phyloP scores from a whole-genome alignment of 2,888 invertebrate genomes.

The Drepanosiphum platanoidis region DNA sequence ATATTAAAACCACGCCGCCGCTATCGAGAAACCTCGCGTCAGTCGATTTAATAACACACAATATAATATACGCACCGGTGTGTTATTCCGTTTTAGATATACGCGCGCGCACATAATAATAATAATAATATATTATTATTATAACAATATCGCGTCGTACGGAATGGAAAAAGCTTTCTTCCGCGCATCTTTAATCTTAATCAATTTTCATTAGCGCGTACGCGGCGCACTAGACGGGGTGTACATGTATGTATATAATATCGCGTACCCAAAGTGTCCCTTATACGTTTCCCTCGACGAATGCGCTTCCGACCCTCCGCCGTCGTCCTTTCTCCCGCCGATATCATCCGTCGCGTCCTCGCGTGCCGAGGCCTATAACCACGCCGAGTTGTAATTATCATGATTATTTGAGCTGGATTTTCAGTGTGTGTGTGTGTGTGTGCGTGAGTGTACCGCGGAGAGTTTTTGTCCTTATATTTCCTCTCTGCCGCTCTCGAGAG shows the following conservation, averaged over 20 bases:
- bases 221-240: not conserved
- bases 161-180: slow-evolving; percentile 40
- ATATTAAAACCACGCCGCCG: slow-evolving; percentile 37
- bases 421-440: too few relatives aligned
- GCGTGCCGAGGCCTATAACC: slow-evolving; percentile 8
- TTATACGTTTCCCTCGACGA: slow-evolving; percentile 7
- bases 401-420: slow-evolving; percentile 52
- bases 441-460: too few relatives aligned
- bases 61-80: not conserved
- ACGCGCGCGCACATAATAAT: not conserved
- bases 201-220: slow-evolving; percentile 51
- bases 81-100: slow-evolving; percentile 33
- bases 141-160: too few relatives aligned
- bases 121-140: not conserved
- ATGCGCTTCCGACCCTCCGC: not conserved
- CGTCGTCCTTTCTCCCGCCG: not conserved
- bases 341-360: slow-evolving; percentile 20
- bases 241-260: too few relatives aligned
- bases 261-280: slow-evolving; percentile 40
- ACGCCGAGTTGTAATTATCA: slow-evolving; percentile 51
- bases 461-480: slow-evolving; percentile 52
- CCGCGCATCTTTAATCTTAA: slow-evolving; percentile 51
- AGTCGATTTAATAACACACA: too few relatives aligned
- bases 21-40: slow-evolving; percentile 29
- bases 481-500: not conserved